Conservation (phyloP, 1,140 invertebrate species). For the Sinonovacula constricta region DNA sequence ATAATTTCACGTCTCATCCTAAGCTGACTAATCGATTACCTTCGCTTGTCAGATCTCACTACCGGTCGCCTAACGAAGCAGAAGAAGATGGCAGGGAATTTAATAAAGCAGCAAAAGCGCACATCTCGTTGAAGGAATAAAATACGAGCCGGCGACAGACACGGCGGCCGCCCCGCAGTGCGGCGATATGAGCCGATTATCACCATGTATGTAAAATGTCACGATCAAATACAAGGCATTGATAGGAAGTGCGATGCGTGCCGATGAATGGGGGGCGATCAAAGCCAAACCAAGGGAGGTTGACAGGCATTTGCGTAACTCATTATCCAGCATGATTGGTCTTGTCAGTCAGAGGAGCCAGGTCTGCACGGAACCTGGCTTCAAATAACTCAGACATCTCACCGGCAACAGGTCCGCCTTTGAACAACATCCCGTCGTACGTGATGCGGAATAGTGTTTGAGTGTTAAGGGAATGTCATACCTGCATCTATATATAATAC, state of each 20-base stretch:
- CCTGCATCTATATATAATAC: too few species aligned
- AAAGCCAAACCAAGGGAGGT: slow-evolving; percentile 20
- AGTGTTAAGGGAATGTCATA: too few species aligned
- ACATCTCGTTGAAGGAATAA: slow-evolving; percentile 39
- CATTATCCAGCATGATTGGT: not conserved
- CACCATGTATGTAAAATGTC: slow-evolving; percentile 23
- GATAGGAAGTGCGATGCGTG: slow-evolving; percentile 12
- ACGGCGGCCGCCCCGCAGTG: slow-evolving; percentile 30
- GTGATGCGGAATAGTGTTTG: too few species aligned
- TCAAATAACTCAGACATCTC: too few species aligned
- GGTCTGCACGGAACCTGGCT: not conserved
- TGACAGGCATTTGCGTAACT: slow-evolving; percentile 44
- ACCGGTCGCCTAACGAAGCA: slow-evolving; percentile 29
- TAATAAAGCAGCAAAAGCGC: slow-evolving; percentile 43
- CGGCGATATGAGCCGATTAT: slow-evolving; percentile 13
- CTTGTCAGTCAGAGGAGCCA: slow-evolving; percentile 12
- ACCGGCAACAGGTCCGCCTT: too few species aligned
- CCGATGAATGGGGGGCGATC: slow-evolving; percentile 14
- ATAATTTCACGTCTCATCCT: slow-evolving; percentile 48
- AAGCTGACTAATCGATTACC: slow-evolving; percentile 38
- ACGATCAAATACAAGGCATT: slow-evolving; percentile 1
- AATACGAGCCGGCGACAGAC: slow-evolving; percentile 7
- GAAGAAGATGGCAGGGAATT: slow-evolving; percentile 50
- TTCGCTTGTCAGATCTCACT: slow-evolving; percentile 36
- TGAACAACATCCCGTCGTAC: too few species aligned